These are phyloP conservation scores for Dicentrarchus labrax DNA, from an alignment of 2,113 vertebrate genomes.

Conservation along the genomic window DNA sequence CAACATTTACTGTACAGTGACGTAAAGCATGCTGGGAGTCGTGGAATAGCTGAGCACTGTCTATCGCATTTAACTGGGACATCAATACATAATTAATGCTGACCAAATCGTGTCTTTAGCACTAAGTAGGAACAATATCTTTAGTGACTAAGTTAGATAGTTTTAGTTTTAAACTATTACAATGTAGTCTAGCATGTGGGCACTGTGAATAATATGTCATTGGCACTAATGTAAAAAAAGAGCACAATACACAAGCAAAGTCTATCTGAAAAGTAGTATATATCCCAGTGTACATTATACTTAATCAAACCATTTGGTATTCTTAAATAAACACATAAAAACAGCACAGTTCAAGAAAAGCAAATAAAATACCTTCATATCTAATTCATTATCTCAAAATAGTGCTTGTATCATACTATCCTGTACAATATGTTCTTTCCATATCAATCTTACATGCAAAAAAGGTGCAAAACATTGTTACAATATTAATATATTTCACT, in stretches of 20 bases:
- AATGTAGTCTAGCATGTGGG: too few species aligned
- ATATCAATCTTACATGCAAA: background rate
- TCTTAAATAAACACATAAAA: background rate
- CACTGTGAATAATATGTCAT: background rate
- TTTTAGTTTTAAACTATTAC: background rate
- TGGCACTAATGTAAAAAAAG: background rate
- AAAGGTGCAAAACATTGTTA: too few species aligned
- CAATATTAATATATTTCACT: background rate
- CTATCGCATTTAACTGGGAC: background rate
- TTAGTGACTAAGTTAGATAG: background rate
- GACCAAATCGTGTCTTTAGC: background rate
- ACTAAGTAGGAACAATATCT: background rate
- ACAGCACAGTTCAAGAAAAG: background rate
- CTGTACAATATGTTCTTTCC: background rate
- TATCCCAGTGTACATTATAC: too few species aligned
- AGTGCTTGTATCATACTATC: background rate
- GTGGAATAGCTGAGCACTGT: conserved; percentile 24
- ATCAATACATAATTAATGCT: background rate
- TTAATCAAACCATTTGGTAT: background rate
- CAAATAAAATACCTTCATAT: background rate
- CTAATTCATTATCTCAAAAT: background rate
- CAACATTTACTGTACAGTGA: conserved; percentile 51
- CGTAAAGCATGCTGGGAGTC: conserved; percentile 73
- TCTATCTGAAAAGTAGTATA: background rate
- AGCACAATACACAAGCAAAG: background rate